phyloP scores from a whole-genome alignment of 1,140 invertebrate species.

The Epicauta chinensis region DNA sequence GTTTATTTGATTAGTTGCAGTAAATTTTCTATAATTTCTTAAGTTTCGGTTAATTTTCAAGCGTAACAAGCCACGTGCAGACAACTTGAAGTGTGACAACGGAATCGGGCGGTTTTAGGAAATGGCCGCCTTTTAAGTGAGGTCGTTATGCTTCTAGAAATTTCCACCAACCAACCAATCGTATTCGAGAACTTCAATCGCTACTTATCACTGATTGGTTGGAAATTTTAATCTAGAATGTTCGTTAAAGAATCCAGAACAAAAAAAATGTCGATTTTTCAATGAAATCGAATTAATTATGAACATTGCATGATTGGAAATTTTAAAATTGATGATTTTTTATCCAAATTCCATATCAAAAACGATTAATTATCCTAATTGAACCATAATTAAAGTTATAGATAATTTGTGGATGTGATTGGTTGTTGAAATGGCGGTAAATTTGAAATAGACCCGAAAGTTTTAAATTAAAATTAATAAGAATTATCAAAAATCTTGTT shows the following conservation, averaged over 20 bases:
- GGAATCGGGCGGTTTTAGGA: conserved; percentile 18
- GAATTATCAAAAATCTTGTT: too few species aligned
- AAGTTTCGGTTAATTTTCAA: conserved; percentile 3
- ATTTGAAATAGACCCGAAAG: too few species aligned
- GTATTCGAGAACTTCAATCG: not conserved
- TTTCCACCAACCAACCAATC: conserved; percentile 18
- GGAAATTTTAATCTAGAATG: not conserved
- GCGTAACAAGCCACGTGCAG: conserved; percentile 15
- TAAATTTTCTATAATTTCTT: conserved; percentile 16
- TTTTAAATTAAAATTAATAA: too few species aligned
- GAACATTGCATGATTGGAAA: too few species aligned
- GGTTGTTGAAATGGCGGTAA: too few species aligned
- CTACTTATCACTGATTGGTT: conserved; percentile 12
- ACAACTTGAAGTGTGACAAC: conserved; percentile 9
- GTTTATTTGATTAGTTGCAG: conserved; percentile 24
- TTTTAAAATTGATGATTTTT: too few species aligned
- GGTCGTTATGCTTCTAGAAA: conserved; percentile 29
- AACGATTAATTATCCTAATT: too few species aligned
- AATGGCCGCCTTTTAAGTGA: conserved; percentile 33
- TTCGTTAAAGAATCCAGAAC: too few species aligned
- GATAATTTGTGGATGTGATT: not conserved
- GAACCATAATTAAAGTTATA: too few species aligned
- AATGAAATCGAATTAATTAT: too few species aligned
- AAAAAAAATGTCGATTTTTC: too few species aligned
- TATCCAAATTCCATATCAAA: too few species aligned